phyloP scores from a whole-genome alignment of 2,797 vertebrate genomes.

The Scarus forsteni region DNA sequence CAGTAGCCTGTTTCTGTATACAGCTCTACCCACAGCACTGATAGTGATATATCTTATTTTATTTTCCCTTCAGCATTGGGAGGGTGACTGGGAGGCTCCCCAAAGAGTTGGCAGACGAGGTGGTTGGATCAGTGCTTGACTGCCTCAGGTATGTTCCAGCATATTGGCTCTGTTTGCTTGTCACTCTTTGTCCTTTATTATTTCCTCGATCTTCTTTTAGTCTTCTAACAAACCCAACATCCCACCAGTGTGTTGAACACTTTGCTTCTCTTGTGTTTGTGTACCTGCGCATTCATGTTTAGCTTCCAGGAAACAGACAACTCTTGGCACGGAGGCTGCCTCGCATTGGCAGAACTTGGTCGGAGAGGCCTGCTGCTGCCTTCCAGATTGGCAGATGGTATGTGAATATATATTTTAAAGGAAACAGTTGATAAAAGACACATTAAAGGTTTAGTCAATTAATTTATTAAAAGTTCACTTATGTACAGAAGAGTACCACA shows the following conservation, averaged over 20 bases:
- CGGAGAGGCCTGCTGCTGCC: conserved; percentile 94
- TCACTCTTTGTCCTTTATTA: neutral
- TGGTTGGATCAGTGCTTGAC: conserved; percentile 94
- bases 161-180: neutral
- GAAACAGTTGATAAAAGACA: neutral
- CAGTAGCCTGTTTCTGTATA: too few relatives aligned
- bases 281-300: conserved; percentile 25
- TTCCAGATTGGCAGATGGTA: conserved; percentile 91
- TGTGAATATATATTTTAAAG: conserved; percentile 31
- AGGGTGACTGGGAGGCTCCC: conserved; percentile 95
- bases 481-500: conserved; percentile 34
- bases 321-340: conserved; percentile 96
- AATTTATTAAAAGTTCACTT: conserved; percentile 39
- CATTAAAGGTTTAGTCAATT: neutral
- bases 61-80: conserved; percentile 86
- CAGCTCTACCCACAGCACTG: too few relatives aligned
- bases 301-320: conserved; percentile 96
- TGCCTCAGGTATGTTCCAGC: conserved; percentile 90
- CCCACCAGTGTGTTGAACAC: neutral
- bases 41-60: conserved; percentile 9
- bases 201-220: neutral
- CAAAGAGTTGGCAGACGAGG: conserved; percentile 94
- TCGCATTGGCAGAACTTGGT: conserved; percentile 95
- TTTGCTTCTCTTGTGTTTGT: conserved; percentile 3
- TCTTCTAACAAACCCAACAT: neutral